phyloP scores from a whole-genome alignment of 2,797 vertebrate species.

The Amniataba percoides region DNA sequence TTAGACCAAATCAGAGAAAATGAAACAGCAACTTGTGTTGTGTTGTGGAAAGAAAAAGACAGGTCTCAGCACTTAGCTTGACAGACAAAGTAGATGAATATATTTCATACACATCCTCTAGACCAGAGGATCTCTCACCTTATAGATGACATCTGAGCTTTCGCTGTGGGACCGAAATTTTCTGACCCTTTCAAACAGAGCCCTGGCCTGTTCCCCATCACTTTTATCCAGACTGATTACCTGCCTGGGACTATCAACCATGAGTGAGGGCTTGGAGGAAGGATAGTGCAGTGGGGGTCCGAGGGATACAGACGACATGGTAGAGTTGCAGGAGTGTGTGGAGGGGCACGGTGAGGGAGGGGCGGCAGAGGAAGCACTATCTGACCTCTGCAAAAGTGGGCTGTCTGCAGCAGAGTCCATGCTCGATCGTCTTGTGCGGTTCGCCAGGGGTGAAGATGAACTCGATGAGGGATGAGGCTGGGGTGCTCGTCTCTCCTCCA shows the following conservation, averaged over 20 bases:
- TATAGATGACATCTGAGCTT: slow-evolving; percentile 86
- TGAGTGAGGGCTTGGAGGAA: slow-evolving; percentile 27
- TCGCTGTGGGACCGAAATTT: slow-evolving; percentile 87
- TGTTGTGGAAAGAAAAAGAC: background rate
- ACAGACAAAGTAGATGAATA: no score
- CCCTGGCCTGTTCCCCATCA: slow-evolving; percentile 87
- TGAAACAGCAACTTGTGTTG: background rate
- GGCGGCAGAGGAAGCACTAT: slow-evolving; percentile 7
- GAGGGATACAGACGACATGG: slow-evolving; percentile 58
- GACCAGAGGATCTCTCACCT: slow-evolving; percentile 65
- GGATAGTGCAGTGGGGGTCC: slow-evolving; percentile 19
- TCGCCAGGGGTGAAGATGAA: slow-evolving; percentile 25
- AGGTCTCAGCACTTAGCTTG: no score
- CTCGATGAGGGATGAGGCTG: slow-evolving; percentile 15
- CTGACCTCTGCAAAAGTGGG: slow-evolving; percentile 71
- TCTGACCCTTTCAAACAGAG: slow-evolving; percentile 88
- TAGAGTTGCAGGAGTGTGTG: slow-evolving; percentile 66
- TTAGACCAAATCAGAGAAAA: background rate
- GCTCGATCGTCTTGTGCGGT: slow-evolving; percentile 57
- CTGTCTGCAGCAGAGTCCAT: slow-evolving; percentile 77
- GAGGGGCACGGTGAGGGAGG: slow-evolving; percentile 80
- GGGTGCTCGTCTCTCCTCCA: slow-evolving; percentile 15
- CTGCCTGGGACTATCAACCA: slow-evolving; percentile 63
- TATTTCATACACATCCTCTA: no score
- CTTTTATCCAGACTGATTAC: slow-evolving; percentile 83